Percentiles rank a stretch among this genome's conserved stretches.
Conservation (phyloP, 1,140 invertebrate species). For the Belonocnema kinseyi region DNA sequence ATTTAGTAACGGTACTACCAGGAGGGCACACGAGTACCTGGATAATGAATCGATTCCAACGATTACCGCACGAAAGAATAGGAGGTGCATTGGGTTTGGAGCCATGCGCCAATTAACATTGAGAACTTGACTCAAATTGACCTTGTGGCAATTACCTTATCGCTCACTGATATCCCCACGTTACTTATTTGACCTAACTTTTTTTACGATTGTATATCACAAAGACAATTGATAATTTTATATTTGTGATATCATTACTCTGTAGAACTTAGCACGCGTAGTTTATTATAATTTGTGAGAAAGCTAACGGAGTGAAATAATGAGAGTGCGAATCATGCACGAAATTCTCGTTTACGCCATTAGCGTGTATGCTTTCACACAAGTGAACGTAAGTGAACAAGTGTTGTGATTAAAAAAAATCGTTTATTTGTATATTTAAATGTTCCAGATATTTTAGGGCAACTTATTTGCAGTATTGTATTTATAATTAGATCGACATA, state of each 20-base stretch:
- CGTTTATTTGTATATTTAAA: too few relatives aligned
- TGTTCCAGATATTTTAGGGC: too few relatives aligned
- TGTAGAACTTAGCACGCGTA: background rate
- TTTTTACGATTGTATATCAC: background rate
- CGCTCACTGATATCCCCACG: background rate
- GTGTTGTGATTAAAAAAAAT: too few relatives aligned
- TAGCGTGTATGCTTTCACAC: too few relatives aligned
- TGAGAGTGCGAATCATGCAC: too few relatives aligned
- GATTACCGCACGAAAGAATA: slow-evolving; percentile 25
- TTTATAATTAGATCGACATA: too few relatives aligned
- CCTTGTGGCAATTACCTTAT: slow-evolving; percentile 9
- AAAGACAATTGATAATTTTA: background rate
- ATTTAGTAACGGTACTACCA: slow-evolving; percentile 18
- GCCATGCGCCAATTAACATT: slow-evolving; percentile 22
- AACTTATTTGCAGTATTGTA: too few relatives aligned
- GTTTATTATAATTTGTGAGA: background rate
- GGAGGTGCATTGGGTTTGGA: slow-evolving; percentile 22
- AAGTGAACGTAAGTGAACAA: too few relatives aligned
- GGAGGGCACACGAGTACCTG: slow-evolving; percentile 4
- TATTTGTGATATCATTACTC: background rate
- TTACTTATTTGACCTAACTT: background rate
- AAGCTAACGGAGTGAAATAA: too few relatives aligned
- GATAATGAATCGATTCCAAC: slow-evolving; percentile 20
- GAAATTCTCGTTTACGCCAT: too few relatives aligned
- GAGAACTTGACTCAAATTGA: slow-evolving; percentile 27